Evolutionary conservation across 2,113 vertebrate genomes (phyloP), one percentile per base, ranked within the genome.

Genomic region (Actenoides lindsayi): DNA sequence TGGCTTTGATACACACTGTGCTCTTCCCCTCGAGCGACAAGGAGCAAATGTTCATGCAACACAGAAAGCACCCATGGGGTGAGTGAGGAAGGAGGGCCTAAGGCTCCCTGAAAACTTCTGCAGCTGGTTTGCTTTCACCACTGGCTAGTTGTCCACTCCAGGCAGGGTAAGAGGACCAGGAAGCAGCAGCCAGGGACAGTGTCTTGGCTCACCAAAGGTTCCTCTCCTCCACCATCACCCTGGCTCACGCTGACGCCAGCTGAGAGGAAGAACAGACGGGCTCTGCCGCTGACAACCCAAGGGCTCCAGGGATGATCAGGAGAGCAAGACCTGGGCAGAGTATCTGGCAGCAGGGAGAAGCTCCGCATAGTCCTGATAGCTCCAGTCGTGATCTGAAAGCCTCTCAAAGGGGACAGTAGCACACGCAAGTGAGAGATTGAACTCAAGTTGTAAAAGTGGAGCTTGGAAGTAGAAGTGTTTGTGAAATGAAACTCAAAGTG

Each of bases 11-110:
- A 41, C 84, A 74, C 71, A 54, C 71, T 74, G 70, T 35, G 89
- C 85, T 92, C 63, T 84, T 84, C 68, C 83, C 86, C 92, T 90
- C 89, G 16, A 87, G 86, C 74, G 69, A 92, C 90, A 92, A 41
- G 74, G 78, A 87, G 80, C 82, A 87, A 84, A 84, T 90, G 83
- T 77, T 87, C 44, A 16, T 17, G 53, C 33, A 57, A 41, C 53
- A 48, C 46, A 48, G 51, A 42, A 44, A 65, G 51, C 8, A 30
- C 64, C 73, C 46, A 2, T 48, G 68, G 89, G 68, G 51, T 12
- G 46, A 46, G 46, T 10, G 42, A 79, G 85, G 75, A 68, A 59
- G 84, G 67, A 74, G 81, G 82, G 80, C 76, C 56, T 44, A 13
- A 48, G 60, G 59, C 30, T 50, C 5, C 6, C 69, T 41, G 65